Conservation (phyloP, 2,113 vertebrate genomes). For the Aplodontia rufa region DNA sequence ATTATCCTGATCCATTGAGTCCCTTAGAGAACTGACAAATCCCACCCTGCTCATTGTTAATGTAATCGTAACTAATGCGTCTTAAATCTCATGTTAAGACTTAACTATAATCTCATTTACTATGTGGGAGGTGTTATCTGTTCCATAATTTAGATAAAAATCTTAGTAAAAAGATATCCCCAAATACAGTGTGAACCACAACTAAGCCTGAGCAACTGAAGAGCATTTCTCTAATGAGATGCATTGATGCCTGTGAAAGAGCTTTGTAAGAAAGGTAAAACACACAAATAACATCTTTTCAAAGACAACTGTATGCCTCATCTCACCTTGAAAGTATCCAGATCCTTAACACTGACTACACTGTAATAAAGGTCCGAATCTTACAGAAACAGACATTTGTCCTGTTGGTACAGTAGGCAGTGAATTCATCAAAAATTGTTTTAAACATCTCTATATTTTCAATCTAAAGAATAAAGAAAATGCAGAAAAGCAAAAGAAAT, state of each 20-base stretch:
- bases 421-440: slow-evolving; percentile 23
- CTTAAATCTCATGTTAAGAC: slow-evolving; percentile 39
- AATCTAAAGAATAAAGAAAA: slow-evolving; percentile 37
- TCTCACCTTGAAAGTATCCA: slow-evolving; percentile 14
- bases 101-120: slow-evolving; percentile 46
- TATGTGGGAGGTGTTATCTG: neutral
- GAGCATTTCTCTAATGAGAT: slow-evolving; percentile 1
- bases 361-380: neutral
- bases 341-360: neutral
- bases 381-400: neutral
- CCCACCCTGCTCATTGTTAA: slow-evolving; percentile 39
- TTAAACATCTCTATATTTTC: slow-evolving; percentile 5
- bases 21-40: slow-evolving; percentile 33
- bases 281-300: neutral
- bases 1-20: neutral
- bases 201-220: neutral
- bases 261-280: neutral
- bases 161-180: neutral
- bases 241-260: neutral
- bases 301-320: neutral
- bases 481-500: neutral
- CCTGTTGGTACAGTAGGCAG: neutral
- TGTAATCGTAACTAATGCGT: slow-evolving; percentile 48
- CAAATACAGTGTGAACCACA: neutral
- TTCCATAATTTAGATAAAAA: slow-evolving; percentile 27